Conservation (phyloP, 1,140 invertebrate species). For the Mamestra configurata region DNA sequence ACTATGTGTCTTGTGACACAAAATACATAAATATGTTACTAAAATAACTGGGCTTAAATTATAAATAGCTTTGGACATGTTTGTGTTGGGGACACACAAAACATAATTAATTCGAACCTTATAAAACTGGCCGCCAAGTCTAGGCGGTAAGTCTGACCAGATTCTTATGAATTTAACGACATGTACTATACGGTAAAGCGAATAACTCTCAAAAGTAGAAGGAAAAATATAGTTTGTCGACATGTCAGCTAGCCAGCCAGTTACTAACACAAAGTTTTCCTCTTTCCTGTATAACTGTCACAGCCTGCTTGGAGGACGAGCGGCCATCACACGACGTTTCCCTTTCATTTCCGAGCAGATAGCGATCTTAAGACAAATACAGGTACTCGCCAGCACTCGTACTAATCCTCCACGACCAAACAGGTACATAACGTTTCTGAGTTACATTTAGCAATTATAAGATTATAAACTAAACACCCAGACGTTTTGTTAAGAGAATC, state of each 20-base stretch:
- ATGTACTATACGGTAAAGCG: no score
- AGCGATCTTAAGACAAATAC: conserved; percentile 8
- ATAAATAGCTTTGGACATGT: no score
- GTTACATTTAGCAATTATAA: conserved; percentile 33
- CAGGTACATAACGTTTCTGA: neutral
- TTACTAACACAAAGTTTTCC: neutral
- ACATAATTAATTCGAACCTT: no score
- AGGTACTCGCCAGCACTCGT: neutral
- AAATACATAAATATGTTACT: no score
- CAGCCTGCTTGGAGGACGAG: neutral
- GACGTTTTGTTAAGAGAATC: neutral
- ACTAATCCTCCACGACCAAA: conserved; percentile 3
- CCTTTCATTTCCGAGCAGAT: conserved; percentile 35
- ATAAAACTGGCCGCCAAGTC: no score
- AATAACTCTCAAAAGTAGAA: no score
- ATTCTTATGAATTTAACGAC: no score
- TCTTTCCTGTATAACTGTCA: neutral
- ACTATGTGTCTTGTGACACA: no score
- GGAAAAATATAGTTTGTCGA: neutral
- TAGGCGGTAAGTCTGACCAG: no score
- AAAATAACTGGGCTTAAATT: no score
- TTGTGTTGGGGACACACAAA: no score
- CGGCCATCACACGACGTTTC: conserved; percentile 23
- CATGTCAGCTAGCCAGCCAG: neutral
- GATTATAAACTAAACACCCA: conserved; percentile 16